Conservation (phyloP, 2,888 invertebrate species). For the Drosophila testacea region DNA sequence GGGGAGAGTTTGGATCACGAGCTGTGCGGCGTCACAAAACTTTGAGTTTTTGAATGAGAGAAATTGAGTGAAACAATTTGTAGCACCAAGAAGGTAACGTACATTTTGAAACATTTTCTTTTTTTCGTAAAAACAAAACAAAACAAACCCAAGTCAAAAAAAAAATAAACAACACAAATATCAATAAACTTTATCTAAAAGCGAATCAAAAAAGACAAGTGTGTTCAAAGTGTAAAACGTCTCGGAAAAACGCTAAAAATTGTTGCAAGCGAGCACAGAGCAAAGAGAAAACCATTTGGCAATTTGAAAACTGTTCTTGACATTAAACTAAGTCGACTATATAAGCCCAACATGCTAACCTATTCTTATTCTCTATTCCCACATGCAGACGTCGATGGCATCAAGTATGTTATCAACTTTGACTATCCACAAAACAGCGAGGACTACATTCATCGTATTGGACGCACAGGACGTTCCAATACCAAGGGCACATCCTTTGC, state of each 20-base stretch:
- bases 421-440: conserved; percentile 98
- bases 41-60: conserved; percentile 81
- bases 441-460: conserved; percentile 98
- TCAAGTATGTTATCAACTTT: conserved; percentile 98
- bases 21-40: conserved; percentile 72
- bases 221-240: conserved; percentile 78
- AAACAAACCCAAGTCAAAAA: conserved; percentile 23
- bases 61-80: conserved; percentile 80
- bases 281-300: conserved; percentile 69
- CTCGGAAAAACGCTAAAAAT: conserved; percentile 79
- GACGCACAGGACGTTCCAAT: conserved; percentile 95
- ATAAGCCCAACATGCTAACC: conserved; percentile 25
- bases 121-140: conserved; percentile 60
- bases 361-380: conserved; percentile 26
- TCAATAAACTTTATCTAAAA: conserved; percentile 41
- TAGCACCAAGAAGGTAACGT: conserved; percentile 81
- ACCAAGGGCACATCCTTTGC: conserved; percentile 97
- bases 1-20: conserved; percentile 78
- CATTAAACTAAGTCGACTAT: conserved; percentile 12
- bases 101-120: conserved; percentile 80
- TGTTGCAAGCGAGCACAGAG: conserved; percentile 69
- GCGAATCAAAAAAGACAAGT: conserved; percentile 73
- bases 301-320: conserved; percentile 66
- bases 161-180: conserved; percentile 23
- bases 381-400: conserved; percentile 95